Percentiles rank a stretch among this genome's conserved stretches.
Conservation (phyloP, 35 echinoderm and acorn worm genomes). For the Ptychodera flava region DNA sequence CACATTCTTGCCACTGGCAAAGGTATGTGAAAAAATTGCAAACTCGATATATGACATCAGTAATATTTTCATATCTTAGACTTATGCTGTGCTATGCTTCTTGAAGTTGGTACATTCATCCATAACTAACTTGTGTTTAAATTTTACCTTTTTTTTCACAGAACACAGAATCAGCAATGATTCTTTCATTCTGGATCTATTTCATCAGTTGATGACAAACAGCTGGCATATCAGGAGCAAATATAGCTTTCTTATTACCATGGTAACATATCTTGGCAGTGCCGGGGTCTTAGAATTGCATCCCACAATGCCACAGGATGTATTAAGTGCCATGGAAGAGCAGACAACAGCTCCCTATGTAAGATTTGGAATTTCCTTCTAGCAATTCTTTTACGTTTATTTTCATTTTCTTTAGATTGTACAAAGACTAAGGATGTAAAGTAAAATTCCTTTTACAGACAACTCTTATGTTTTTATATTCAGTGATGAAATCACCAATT, state of each 20-base stretch:
- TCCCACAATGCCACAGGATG: constrained; percentile 58
- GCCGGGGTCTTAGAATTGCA: constrained; percentile 37
- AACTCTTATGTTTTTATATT: too few relatives aligned
- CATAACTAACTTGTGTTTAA: too few relatives aligned
- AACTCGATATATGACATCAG: too few relatives aligned
- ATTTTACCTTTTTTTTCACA: too few relatives aligned
- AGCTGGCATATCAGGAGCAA: constrained; percentile 84
- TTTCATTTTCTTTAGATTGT: background rate
- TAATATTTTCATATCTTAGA: too few relatives aligned
- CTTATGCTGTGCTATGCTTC: too few relatives aligned
- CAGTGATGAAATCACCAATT: too few relatives aligned
- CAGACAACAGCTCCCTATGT: constrained; percentile 85
- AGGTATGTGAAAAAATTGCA: background rate
- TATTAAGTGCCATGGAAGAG: constrained; percentile 55
- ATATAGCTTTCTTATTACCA: constrained; percentile 51
- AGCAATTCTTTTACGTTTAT: background rate
- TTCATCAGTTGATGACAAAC: constrained; percentile 34
- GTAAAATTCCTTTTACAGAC: too few relatives aligned
- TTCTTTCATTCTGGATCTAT: constrained; percentile 40
- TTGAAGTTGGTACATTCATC: too few relatives aligned
- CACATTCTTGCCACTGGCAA: constrained; percentile 13
- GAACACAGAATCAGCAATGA: too few relatives aligned
- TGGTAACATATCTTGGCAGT: constrained; percentile 44
- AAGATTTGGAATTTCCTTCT: constrained; percentile 23
- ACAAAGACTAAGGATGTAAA: too few relatives aligned